Base-by-base conservation (phyloP, 2,888 invertebrate genomes). In the Choristoneura rosaceana region DNA sequence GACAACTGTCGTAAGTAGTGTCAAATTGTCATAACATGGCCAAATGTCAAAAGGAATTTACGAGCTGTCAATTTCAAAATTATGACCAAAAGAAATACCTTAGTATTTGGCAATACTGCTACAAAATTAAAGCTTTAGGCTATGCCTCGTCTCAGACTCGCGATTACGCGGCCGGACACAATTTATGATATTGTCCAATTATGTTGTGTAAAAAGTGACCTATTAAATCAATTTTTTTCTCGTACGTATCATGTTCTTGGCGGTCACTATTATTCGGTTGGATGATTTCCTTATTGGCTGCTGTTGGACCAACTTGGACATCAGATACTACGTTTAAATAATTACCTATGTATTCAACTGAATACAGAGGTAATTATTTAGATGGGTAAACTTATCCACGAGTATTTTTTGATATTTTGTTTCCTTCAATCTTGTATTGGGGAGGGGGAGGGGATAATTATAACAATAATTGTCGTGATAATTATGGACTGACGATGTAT, bases 221-320 rank as follows among this genome's bases (percentile, higher is more conserved):
- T 62, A 45, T 62, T 45, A 25, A 55, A 55, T 17, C 15, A 2
- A 12, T 59, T 47, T 58, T 45, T 70, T 50, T 41, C 14, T 5
- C n/a, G 33, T 66, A 9, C n/a, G 33, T 66, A 34, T 64, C 52
- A 14, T 55, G 38, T 60, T 45, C 33, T 43, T 63, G 63, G 52
- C 38, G 60, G 17, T 43, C 38, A n/a, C 47, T 15, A 4, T 70
- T 60, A 47, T 34, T 45, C 55, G 34, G 2, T 47, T 50, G 47
- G 50, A 15, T 14, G n/a, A 66, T 55, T 71, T 71, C 71, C 71
- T 71, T 67, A 62, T 71, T 71, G 71, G 52, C 52, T 8, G 61
- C 55, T 14, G 41, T 71, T 55, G 38, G 34, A 15, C 17, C 59
- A 59, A 55, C 33, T 33, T 33, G 55, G 55, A 12, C 55, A 10